Base-by-base conservation (phyloP, 2,113 vertebrate species). In the Aleadryas rufinucha region DNA sequence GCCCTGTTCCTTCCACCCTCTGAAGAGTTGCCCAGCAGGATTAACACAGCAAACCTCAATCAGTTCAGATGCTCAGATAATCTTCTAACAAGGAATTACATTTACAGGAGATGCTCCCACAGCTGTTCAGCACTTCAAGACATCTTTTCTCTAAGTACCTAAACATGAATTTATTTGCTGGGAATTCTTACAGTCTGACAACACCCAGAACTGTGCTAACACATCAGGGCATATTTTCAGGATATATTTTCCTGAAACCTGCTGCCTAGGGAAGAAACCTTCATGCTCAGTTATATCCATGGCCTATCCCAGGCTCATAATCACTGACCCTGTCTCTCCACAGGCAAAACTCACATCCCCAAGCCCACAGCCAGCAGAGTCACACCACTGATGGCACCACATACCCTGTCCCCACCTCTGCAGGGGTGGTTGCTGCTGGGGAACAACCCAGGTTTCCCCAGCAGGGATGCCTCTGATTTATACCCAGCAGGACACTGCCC, bases 51-150 rank as follows among this genome's bases (percentile, higher is more conserved):
- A 84, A 92, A 84, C 17, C 28, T 19, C 65, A 69, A 35, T 37
- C 39, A 84, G 44, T 77, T 45, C 76, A 86, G 79, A 79, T 84
- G 78, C 84, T 95, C 66, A 79, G 92, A 87, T 87, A 88, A 74
- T 87, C 93, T 95, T 24, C 81, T 77, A 81, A 65, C 61, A 94
- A 96, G 61, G 33, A 90, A 84, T 79, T 63, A 19, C 27, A 45
- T 71, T 33, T 4, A 81, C 45, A 56, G 80, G 70, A 69, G 37
- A 69, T 16, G 31, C 7, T 75, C 30, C 63, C 42, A 30, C 3
- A 47, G 39, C 30, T n/a, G 20, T 45, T 60, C 37, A 82, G 52
- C 0, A 0, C 30, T 56, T n/a, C 0, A 0, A 70, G 52, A 82
- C 78, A 85, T 37, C 26, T 47, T 78, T 74, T 53, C 60, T 57